Percentiles rank a stretch among this genome's conserved stretches.
Evolutionary conservation across 2,888 invertebrate genomes (phyloP).

Genomic region (Thumatha senex): DNA sequence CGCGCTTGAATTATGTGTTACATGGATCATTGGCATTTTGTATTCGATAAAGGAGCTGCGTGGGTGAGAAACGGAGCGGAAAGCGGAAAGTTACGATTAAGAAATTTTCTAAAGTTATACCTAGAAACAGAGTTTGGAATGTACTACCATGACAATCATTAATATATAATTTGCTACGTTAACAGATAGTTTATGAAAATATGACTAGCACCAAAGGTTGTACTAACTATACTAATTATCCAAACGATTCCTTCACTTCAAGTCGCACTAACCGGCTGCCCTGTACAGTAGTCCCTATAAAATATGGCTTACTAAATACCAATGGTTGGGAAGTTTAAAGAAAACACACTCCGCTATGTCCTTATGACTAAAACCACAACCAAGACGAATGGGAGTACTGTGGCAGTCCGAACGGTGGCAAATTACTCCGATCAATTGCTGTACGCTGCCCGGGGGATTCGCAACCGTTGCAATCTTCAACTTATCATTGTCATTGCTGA

Average conservation of each 20-base stretch:
- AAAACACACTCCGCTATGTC: slow-evolving; percentile 5
- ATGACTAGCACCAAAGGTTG: no score
- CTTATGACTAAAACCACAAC: slow-evolving; percentile 13
- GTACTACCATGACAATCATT: no score
- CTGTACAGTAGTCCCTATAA: no score
- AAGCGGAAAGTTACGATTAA: no score
- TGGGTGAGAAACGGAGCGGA: slow-evolving; percentile 3
- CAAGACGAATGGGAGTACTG: slow-evolving; percentile 52
- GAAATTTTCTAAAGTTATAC: no score
- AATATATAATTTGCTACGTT: no score
- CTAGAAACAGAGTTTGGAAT: no score
- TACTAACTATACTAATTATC: no score
- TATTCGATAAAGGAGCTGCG: slow-evolving; percentile 21
- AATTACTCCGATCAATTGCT: slow-evolving; percentile 76
- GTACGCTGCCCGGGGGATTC: slow-evolving; percentile 57
- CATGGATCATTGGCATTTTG: slow-evolving; percentile 54
- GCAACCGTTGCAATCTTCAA: slow-evolving; percentile 73
- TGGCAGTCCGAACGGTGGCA: slow-evolving; percentile 56
- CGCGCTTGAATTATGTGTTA: slow-evolving; percentile 52
- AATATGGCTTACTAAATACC: no score
- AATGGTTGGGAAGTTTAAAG: not conserved
- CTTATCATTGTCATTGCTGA: slow-evolving; percentile 70
- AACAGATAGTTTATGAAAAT: no score
- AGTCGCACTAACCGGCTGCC: no score
- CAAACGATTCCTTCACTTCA: no score